phyloP scores from a whole-genome alignment of 2,888 invertebrate species.

The Philereme vetulata region DNA sequence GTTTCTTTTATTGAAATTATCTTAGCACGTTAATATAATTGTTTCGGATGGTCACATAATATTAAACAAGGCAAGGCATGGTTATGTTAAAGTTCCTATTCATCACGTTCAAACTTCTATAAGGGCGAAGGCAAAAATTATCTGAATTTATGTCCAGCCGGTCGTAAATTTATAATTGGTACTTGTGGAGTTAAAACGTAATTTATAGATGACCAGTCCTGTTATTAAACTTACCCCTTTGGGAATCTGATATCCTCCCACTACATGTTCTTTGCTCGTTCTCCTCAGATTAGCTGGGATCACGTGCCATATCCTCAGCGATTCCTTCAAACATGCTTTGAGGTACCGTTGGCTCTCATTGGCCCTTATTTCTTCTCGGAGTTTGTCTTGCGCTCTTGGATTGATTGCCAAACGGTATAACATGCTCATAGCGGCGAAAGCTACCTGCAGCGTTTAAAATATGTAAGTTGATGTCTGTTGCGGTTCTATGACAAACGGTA shows the following conservation, averaged over 20 bases:
- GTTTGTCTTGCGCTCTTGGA: slow-evolving; percentile 78
- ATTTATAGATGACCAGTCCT: too few relatives aligned
- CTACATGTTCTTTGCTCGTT: slow-evolving; percentile 67
- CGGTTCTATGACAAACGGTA: too few relatives aligned
- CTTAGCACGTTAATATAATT: too few relatives aligned
- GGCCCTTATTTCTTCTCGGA: slow-evolving; percentile 63
- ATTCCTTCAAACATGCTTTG: slow-evolving; percentile 86
- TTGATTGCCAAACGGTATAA: slow-evolving; percentile 83
- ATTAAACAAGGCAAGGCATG: too few relatives aligned
- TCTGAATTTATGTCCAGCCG: too few relatives aligned
- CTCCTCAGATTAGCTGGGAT: slow-evolving; percentile 65
- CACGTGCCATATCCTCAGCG: slow-evolving; percentile 73
- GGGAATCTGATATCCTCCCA: slow-evolving; percentile 71
- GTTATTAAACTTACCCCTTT: slow-evolving; percentile 59
- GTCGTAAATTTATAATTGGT: too few relatives aligned
- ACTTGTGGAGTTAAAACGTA: too few relatives aligned
- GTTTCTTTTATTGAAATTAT: too few relatives aligned
- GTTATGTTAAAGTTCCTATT: too few relatives aligned
- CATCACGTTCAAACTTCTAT: too few relatives aligned
- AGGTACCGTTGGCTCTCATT: slow-evolving; percentile 71
- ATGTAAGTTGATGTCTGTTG: not conserved
- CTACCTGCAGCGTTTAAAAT: slow-evolving; percentile 59
- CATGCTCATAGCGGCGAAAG: slow-evolving; percentile 63
- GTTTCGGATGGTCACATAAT: too few relatives aligned
- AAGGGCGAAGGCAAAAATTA: too few relatives aligned